phyloP scores from a whole-genome alignment of 2,797 vertebrate species.

The Erithacus rubecula region DNA sequence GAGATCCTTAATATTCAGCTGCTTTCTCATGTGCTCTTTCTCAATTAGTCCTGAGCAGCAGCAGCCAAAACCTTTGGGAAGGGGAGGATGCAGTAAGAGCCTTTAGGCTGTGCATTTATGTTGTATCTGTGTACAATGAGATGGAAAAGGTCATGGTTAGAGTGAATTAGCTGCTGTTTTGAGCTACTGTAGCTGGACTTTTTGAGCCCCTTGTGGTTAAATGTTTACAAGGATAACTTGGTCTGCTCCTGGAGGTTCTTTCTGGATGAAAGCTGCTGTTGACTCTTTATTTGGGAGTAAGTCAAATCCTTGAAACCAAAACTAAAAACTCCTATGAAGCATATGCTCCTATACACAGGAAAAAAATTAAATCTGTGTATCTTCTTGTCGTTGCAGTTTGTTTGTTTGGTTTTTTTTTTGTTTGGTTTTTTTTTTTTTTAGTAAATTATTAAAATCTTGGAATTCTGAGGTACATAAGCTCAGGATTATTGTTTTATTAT shows the following conservation, averaged over 20 bases:
- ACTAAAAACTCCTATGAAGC: fast-evolving
- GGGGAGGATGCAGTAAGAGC: fast-evolving
- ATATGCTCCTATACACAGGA: fast-evolving
- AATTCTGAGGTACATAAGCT: fast-evolving
- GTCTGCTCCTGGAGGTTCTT: not conserved
- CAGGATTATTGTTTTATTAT: not conserved
- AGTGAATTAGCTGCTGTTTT: not conserved
- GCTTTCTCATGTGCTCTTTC: fast-evolving
- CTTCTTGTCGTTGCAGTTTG: not conserved
- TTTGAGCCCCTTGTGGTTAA: not conserved
- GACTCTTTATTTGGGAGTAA: not conserved
- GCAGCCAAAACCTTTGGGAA: not conserved
- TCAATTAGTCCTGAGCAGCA: not conserved
- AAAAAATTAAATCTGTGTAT: fast-evolving
- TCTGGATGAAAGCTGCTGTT: not conserved
- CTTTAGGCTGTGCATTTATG: not conserved
- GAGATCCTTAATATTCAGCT: fast-evolving
- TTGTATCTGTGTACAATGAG: not conserved
- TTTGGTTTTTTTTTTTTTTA: not conserved
- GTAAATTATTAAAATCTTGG: not conserved
- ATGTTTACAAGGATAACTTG: not conserved
- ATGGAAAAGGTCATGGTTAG: not conserved
- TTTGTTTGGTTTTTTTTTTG: not conserved
- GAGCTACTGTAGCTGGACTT: not conserved
- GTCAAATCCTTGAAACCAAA: not conserved